A percentile compares a stretch with the other conserved stretches of the same genome.
phyloP scores from a whole-genome alignment of 2,888 invertebrate species.

The Rapana venosa region DNA sequence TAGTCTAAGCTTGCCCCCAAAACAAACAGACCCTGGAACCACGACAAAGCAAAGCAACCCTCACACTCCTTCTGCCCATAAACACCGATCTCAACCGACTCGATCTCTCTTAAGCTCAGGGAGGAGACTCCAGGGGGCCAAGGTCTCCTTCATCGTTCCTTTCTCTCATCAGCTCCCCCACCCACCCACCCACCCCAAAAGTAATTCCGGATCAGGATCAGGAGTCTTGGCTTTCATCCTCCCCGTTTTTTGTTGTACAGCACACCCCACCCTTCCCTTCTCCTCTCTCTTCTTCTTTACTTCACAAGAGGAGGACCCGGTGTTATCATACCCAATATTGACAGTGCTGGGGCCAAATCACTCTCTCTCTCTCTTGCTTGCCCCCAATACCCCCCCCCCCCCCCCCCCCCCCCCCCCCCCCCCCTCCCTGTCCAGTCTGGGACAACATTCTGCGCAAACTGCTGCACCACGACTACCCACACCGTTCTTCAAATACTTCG shows the following conservation, averaged over 20 bases:
- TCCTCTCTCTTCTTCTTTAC: neutral
- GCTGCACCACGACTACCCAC: conserved; percentile 22
- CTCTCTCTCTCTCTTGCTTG: neutral
- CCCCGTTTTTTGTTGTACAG: neutral
- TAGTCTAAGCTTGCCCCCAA: no score
- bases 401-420: neutral
- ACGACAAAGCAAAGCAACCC: neutral
- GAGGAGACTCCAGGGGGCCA: no score
- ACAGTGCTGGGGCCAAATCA: conserved; percentile 29
- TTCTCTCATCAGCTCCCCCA: neutral
- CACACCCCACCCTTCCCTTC: neutral
- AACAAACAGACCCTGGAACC: no score
- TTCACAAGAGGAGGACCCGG: neutral
- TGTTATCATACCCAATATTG: conserved; percentile 41
- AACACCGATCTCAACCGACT: no score
- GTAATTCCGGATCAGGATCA: no score
- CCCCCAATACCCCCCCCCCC: neutral
- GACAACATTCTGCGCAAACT: conserved; percentile 23
- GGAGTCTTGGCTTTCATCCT: no score
- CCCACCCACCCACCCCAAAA: no score
- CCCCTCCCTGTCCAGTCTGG: neutral
- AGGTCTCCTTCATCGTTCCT: neutral
- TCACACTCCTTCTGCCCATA: neutral
- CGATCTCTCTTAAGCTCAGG: no score
- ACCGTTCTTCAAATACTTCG: conserved; percentile 32